Evolutionary conservation across 2,113 vertebrate species (phyloP).

Genomic region (Sylvia atricapilla): DNA sequence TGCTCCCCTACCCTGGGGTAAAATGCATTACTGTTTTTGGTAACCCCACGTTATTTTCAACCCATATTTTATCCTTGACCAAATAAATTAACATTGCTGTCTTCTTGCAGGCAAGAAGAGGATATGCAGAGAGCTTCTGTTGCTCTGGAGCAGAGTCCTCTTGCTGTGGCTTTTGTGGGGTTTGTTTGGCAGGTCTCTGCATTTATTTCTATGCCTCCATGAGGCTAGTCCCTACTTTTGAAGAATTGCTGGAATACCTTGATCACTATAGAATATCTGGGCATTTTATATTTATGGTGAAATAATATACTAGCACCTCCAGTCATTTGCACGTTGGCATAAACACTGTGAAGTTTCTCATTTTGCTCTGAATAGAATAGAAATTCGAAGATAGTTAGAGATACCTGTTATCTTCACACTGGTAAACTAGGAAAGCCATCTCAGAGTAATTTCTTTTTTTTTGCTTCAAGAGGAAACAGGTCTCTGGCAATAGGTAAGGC

Average conservation of each 20-base stretch:
- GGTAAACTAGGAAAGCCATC: not conserved
- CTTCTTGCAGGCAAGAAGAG: not conserved
- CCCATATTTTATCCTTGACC: not conserved
- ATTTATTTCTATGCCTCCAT: not conserved
- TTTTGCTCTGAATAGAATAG: not conserved
- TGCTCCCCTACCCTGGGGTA: not conserved
- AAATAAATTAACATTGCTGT: not conserved
- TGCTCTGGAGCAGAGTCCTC: not conserved
- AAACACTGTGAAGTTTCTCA: not conserved
- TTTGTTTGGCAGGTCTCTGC: not conserved
- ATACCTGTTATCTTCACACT: not conserved
- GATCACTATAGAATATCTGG: not conserved
- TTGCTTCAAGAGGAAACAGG: not conserved
- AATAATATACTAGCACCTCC: not conserved
- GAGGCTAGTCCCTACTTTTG: not conserved
- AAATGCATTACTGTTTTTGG: not conserved
- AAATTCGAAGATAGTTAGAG: not conserved
- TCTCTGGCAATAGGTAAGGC: not conserved
- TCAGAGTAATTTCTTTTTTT: not conserved
- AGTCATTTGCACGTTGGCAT: not conserved
- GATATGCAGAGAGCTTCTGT: not conserved
- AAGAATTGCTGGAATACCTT: not conserved
- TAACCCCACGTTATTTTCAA: not conserved
- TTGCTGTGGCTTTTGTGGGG: not conserved
- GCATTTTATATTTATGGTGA: not conserved